Base-by-base conservation (phyloP, 2,888 invertebrate genomes). In the Diabrotica balteata region DNA sequence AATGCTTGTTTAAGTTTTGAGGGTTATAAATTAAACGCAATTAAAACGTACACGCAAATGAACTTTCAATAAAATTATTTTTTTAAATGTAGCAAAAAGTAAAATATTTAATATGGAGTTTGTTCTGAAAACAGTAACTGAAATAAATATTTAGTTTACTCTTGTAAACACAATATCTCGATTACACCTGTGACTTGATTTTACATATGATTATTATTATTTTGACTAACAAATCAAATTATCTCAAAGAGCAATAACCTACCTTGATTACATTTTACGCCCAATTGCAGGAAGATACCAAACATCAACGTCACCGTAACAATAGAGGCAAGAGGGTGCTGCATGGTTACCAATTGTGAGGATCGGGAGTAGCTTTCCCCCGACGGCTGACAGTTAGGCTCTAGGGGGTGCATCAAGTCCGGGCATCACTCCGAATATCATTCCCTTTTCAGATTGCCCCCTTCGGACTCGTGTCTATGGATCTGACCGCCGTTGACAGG, bases 261-360 rank as follows among this genome's bases (percentile, higher is more conserved):
- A 64, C 64, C 64, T 64, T 64, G 64, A 64, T 64, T 64, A 8
- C 58, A 59, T 4, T 47, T 17, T 44, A 64, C 64, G 6, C 58
- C 49, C 7, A 50, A n/a, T 50, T 47, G 50, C 10, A 61, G 9
- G 44, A 32, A 47, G 11, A 45, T 46, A 9, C 17, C 46, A 22
- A n/a, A 49, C 7, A 64, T 22, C 10, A 58, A 1, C 4, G 45
- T 32, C 22, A n/a, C 45, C 11, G 17, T 45, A 45, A 58, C 52
- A 52, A 64, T 7, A 11, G 22, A n/a, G 52, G 58, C n/a, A 47
- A 45, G 45, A 11, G 43, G 52, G 58, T 10, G 63, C 32, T 58
- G n/a, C 64, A 64, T 63, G 57, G n/a, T 50, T 6, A 10, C 22
- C 7, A 22, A 32, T 50, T n/a, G 50, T 32, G 42, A 17, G 42